phyloP scores from a whole-genome alignment of 2,888 invertebrate species.

The Diogma glabrata region DNA sequence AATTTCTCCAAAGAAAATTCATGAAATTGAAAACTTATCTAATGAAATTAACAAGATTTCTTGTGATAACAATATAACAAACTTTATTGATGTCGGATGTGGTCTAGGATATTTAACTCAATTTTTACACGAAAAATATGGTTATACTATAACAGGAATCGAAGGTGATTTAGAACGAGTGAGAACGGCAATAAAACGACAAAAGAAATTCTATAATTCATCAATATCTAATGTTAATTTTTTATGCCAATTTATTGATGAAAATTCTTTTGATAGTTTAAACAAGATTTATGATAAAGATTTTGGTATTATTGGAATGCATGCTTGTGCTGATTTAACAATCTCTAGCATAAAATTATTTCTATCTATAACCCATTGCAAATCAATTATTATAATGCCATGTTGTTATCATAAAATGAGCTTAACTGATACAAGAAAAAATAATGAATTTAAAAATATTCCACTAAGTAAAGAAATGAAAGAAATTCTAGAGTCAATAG shows the following conservation, averaged over 20 bases:
- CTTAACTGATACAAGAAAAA: constrained; percentile 20
- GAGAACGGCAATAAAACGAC: constrained; percentile 44
- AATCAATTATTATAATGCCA: constrained; percentile 53
- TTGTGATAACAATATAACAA: constrained; percentile 40
- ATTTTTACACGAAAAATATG: constrained; percentile 44
- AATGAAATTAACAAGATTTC: constrained; percentile 31
- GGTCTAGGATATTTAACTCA: constrained; percentile 68
- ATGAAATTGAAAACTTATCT: constrained; percentile 55
- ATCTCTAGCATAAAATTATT: constrained; percentile 43
- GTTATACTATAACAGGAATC: constrained; percentile 50
- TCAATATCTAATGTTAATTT: constrained; percentile 46
- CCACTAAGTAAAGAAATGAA: constrained; percentile 48
- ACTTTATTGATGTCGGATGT: constrained; percentile 59
- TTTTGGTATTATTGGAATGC: constrained; percentile 48
- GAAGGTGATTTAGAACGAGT: constrained; percentile 49
- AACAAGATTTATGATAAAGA: too few species aligned
- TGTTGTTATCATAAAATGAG: constrained; percentile 70
- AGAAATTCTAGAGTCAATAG: constrained; percentile 25
- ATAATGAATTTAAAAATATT: constrained; percentile 47
- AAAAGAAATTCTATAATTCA: constrained; percentile 41
- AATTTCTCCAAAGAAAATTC: constrained; percentile 52
- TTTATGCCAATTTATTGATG: constrained; percentile 43
- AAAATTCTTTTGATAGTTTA: not conserved
- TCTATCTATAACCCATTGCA: constrained; percentile 42
- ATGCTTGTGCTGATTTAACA: constrained; percentile 68